A percentile compares a stretch with the other conserved stretches of the same genome.
phyloP scores from a whole-genome alignment of 30 jellyfish, hydroid and myxozoan genomes.

The Aurelia aurita region DNA sequence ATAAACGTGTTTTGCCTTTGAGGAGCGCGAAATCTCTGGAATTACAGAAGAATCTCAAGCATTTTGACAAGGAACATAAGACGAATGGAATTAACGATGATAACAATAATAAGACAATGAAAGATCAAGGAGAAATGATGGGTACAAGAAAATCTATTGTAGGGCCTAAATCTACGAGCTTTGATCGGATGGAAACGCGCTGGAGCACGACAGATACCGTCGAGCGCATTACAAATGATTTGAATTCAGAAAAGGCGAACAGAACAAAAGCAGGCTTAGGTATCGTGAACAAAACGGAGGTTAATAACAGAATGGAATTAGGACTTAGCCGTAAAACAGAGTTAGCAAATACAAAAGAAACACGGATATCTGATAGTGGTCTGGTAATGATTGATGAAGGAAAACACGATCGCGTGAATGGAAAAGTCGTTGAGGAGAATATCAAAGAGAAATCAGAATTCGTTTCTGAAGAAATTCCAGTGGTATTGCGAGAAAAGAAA shows the following conservation, averaged over 20 bases:
- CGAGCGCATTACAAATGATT: constrained; percentile 13
- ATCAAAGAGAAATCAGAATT: too few species aligned
- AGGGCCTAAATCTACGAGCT: constrained; percentile 18
- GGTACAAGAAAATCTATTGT: constrained; percentile 25
- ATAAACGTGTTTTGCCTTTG: constrained; percentile 17
- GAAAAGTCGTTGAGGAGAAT: not conserved
- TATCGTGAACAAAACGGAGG: constrained; percentile 16
- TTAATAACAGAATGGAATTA: constrained; percentile 11
- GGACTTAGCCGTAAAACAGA: constrained; percentile 6
- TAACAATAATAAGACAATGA: constrained; percentile 29
- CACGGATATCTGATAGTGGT: constrained; percentile 7
- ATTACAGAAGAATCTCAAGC: constrained; percentile 22
- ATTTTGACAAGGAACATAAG: constrained; percentile 15
- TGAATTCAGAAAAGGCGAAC: not conserved
- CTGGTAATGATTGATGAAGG: not conserved
- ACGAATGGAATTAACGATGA: constrained; percentile 25
- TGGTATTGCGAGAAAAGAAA: not conserved
- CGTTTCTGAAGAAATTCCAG: too few species aligned
- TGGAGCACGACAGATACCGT: constrained; percentile 25
- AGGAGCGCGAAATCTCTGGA: constrained; percentile 28
- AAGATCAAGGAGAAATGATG: not conserved
- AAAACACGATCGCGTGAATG: not conserved
- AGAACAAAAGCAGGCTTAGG: constrained; percentile 36
- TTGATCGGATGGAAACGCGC: constrained; percentile 8
- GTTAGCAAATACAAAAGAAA: not conserved